Evolutionary conservation across 2,113 vertebrate genomes (phyloP), one percentile per base, ranked within the genome.

Genomic region (Sylvia atricapilla): DNA sequence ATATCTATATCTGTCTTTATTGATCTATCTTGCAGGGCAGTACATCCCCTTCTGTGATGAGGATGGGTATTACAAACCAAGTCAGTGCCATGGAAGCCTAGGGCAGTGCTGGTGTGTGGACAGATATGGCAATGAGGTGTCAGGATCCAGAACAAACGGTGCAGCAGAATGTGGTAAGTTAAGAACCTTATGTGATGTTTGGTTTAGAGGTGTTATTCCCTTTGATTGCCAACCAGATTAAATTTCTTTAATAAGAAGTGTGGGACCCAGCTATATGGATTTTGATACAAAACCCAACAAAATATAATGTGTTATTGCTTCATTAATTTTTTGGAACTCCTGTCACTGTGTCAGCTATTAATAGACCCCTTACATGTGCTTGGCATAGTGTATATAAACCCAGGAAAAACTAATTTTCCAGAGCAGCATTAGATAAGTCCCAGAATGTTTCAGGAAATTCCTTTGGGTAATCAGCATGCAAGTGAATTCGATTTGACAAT

Each of bases 101-200:
- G 99, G 99, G 18, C 99, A 99, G 92, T 99, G 99, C 96, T 99
- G 99, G 99, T 99, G 99, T 93, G 99, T 99, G 55, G 99, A 99
- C 97, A 99, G 98, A 97, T 99, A 99, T 3, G 99, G 99, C 67
- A 99, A 99, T 75, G 99, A 99, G 95, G 98, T 99, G 16, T 97
- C 98, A 4, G 98, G 99, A 76, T 99, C 99, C 82, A 98, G 98
- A 85, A 98, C 96, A 85, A 98, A 97, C 0, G 99, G 99, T 1
- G 97, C 96, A 5, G 97, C 98, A 23, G 98, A 99, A 85, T 99
- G 99, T 8, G 99, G 99, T 99, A 96, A 95, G 98, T 59, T 37
- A 44, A 55, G 16, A 66, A 18, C 44, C 22, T 7, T 72, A 44
- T 16, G 8, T 69, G n/a, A 6, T 47, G 4, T 39, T 89, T 60